Base-by-base conservation (phyloP, 2,797 vertebrate genomes). In the Peromyscus nudipes region DNA sequence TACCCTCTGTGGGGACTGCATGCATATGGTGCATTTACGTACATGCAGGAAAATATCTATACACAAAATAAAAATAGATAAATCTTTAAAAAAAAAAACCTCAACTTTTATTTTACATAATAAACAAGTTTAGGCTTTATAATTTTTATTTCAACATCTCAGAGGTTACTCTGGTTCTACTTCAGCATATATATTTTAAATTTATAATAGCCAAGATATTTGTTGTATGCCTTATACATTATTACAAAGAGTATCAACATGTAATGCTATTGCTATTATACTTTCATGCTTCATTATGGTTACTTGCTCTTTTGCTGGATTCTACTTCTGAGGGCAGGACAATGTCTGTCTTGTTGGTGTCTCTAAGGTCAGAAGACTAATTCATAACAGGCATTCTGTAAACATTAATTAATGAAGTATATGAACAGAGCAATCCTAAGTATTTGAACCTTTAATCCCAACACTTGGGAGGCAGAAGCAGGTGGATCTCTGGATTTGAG, bases 141-240 rank as follows among this genome's bases (percentile, higher is more conserved):
- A 65, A 85, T 92, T 90, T 67, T 88, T 55, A 34, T 65, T 95
- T 96, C 46, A 94, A 40, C 1, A 86, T 83, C 34, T n/a, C 31
- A 92, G 27, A 29, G 27, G 60, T 92, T 89, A 69, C 46, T 52
- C 64, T 60, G 34, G 62, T 81, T 92, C 52, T 81, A 40, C 85
- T 92, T 92, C 77, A 94, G 82, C 87, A 95, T 71, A 17, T 91
- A 91, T 5, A 83, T 84, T 95, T 95, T 64, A 83, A 93, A 95
- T 64, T 71, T 77, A 76, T 82, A 94, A 94, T 46, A 76, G 46
- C 75, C 37, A 93, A 71, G 71, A 84, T 69, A 76, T 49, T n/a
- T 82, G 73, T 71, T 88, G 55, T 60, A 49, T 79, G 29, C 27
- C 31, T 85, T 93, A 37, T 4, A 57, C 27, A 34, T 43, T 43